Percentiles rank a stretch among this genome's conserved stretches.
Conservation (phyloP, 2,888 invertebrate genomes). For the Dinocampus coccinellae region DNA sequence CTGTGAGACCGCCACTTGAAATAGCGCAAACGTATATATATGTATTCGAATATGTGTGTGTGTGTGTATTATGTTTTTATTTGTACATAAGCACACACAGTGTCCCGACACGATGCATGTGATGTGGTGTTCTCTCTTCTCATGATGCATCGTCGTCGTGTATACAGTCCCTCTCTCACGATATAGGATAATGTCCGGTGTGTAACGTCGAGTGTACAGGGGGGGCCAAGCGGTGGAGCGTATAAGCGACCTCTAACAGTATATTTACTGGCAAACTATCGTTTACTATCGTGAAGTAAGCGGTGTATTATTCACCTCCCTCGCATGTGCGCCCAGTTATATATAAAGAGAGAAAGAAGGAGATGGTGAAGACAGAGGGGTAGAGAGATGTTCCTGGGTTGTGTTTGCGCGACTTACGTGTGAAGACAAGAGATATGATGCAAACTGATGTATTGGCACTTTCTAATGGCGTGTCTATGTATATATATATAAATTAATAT, state of each 20-base stretch:
- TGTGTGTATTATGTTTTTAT: too few relatives aligned
- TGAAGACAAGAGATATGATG: background rate
- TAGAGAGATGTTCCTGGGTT: too few relatives aligned
- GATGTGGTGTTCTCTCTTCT: conserved; percentile 19
- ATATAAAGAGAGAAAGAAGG: background rate
- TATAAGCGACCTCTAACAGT: conserved; percentile 46
- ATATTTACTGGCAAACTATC: conserved; percentile 46
- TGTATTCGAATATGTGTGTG: background rate
- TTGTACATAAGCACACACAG: background rate
- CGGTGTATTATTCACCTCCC: conserved; percentile 35
- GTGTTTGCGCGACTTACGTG: background rate
- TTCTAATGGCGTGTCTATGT: background rate
- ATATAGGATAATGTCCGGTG: conserved; percentile 43
- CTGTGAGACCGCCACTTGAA: background rate
- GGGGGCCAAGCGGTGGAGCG: conserved; percentile 15
- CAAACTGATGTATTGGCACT: conserved; percentile 3
- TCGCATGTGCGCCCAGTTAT: conserved; percentile 25
- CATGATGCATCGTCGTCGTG: conserved; percentile 12
- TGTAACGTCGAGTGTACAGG: conserved; percentile 39
- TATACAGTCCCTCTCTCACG: conserved; percentile 18
- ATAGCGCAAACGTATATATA: background rate
- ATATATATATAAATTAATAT: background rate
- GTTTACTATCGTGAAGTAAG: conserved; percentile 43
- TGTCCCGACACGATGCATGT: background rate
- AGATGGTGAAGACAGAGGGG: too few relatives aligned